Percentiles rank a stretch among this genome's conserved stretches.
Conservation (phyloP, 2,888 invertebrate species). For the Acronicta alni region DNA sequence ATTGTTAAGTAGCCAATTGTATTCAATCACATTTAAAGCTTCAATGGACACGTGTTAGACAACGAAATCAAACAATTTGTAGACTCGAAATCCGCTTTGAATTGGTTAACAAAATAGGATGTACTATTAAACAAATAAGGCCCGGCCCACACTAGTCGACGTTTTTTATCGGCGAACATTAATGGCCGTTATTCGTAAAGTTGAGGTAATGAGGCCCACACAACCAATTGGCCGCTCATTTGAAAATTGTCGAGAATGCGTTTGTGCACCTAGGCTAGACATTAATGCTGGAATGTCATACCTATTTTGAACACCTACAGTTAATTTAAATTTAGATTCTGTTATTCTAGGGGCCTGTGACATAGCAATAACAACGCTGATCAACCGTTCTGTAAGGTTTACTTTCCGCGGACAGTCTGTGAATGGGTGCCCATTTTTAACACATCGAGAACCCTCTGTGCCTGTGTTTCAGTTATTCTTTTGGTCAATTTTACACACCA, state of each 20-base stretch:
- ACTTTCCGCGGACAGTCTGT: too few species aligned
- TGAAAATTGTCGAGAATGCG: constrained; percentile 51
- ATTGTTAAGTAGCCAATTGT: too few species aligned
- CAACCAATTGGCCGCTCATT: constrained; percentile 50
- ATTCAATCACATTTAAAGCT: too few species aligned
- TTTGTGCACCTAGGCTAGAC: constrained; percentile 35
- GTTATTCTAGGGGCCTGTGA: too few species aligned
- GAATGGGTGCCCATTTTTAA: too few species aligned
- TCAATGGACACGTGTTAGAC: not conserved
- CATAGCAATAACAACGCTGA: too few species aligned
- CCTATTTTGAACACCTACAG: constrained; percentile 50
- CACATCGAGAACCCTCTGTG: too few species aligned
- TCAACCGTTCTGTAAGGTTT: too few species aligned
- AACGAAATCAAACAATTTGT: constrained; percentile 3
- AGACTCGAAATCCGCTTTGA: constrained; percentile 6
- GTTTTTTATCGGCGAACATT: constrained; percentile 39
- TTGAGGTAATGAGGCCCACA: constrained; percentile 30
- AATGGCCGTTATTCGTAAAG: constrained; percentile 32
- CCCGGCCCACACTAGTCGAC: constrained; percentile 32
- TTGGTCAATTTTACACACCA: too few species aligned
- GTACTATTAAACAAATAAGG: constrained; percentile 24
- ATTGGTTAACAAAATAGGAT: constrained; percentile 22
- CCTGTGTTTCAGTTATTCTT: too few species aligned
- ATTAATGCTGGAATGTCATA: constrained; percentile 48
- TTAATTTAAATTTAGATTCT: constrained; percentile 8